These are phyloP conservation scores for Gopherus evgoodei DNA, from an alignment of 2,113 vertebrate genomes.

Conservation along the genomic window DNA sequence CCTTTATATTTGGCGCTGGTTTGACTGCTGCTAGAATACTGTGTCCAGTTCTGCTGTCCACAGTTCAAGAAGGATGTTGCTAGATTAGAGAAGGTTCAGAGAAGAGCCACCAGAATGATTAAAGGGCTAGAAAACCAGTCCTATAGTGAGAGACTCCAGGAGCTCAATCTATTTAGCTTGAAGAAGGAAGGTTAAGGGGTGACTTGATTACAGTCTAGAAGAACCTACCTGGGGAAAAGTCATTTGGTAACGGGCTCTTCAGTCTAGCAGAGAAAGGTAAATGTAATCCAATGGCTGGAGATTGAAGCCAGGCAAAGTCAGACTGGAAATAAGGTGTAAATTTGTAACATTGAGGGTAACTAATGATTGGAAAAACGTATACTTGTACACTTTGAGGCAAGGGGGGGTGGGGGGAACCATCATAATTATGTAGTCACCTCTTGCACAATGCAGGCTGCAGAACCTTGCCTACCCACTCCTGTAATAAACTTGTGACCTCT, in stretches of 20 bases:
- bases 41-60: neutral
- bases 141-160: neutral
- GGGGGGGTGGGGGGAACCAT: neutral
- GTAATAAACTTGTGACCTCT: neutral
- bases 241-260: neutral
- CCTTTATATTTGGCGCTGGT: neutral
- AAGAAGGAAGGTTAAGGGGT: neutral
- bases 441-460: neutral
- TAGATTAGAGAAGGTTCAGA: neutral
- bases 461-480: neutral
- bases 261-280: neutral
- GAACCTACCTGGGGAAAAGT: neutral
- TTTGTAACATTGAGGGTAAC: neutral
- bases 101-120: no score
- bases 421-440: neutral
- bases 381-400: neutral
- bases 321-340: neutral
- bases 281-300: neutral
- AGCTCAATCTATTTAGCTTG: neutral
- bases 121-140: no score
- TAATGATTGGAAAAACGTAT: no score
- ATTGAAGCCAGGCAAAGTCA: neutral
- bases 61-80: neutral
- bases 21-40: neutral
- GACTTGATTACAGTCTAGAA: neutral